Evolutionary conservation across 2,797 vertebrate genomes (phyloP).

Genomic region (Sebastes wilsoni): DNA sequence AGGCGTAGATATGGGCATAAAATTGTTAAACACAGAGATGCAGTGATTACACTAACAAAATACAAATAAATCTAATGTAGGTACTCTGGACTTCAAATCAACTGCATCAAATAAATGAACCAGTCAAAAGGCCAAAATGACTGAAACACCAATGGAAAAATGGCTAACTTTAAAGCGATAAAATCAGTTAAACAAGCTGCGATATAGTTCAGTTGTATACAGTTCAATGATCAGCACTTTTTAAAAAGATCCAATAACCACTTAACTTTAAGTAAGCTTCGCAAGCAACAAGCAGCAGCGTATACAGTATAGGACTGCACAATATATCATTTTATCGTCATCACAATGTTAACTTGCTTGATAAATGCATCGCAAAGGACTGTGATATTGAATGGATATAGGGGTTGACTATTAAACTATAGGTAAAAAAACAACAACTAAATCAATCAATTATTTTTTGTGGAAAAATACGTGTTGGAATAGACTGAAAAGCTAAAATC

Average conservation of each 20-base stretch:
- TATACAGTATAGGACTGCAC: too few species aligned
- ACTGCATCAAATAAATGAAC: not conserved
- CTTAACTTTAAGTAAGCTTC: not conserved
- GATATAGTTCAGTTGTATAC: not conserved
- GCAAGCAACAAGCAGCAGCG: not conserved
- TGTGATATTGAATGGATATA: not conserved
- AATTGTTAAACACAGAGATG: not conserved
- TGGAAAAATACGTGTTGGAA: not conserved
- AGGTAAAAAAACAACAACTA: not conserved
- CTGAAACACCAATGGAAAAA: not conserved
- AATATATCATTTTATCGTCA: not conserved
- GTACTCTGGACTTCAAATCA: not conserved
- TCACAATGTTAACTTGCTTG: slow-evolving; percentile 11
- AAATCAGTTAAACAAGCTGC: not conserved
- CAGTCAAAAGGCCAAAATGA: not conserved
- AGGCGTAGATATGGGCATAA: not conserved
- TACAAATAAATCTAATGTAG: not conserved
- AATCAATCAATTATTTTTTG: not conserved
- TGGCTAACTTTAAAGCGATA: not conserved
- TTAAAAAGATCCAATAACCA: not conserved
- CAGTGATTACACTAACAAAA: not conserved
- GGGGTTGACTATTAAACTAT: not conserved
- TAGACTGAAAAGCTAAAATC: not conserved
- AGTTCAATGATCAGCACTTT: not conserved
- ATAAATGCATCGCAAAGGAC: not conserved